Conservation (phyloP, 35 echinoderm and acorn worm species). For the Apostichopus japonicus region DNA sequence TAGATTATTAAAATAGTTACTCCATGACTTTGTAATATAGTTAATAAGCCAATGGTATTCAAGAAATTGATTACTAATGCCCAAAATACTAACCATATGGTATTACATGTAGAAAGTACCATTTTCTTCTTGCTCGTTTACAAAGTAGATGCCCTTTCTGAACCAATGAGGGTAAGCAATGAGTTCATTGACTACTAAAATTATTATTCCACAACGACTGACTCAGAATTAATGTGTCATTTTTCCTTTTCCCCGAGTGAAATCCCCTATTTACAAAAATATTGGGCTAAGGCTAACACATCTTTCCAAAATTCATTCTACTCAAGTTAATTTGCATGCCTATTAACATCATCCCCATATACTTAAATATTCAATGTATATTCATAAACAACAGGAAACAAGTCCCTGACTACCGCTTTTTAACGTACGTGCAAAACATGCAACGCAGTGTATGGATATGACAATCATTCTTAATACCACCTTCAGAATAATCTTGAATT, state of each 20-base stretch:
- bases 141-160: no score
- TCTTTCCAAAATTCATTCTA: constrained; percentile 7
- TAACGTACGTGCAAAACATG: constrained; percentile 1
- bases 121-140: no score
- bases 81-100: no score
- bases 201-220: background rate
- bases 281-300: background rate
- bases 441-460: background rate
- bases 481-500: constrained; percentile 1
- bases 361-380: background rate
- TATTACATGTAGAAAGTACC: no score
- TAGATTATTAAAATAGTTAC: no score
- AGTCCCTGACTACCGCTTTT: background rate
- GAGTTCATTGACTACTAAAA: no score
- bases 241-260: no score
- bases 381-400: background rate
- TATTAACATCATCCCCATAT: background rate
- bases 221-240: background rate
- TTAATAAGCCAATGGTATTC: no score
- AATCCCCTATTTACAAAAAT: background rate
- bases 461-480: constrained; percentile 18
- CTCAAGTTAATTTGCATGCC: background rate
- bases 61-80: no score
- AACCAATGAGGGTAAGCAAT: no score
- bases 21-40: no score